Evolutionary conservation across 2,888 invertebrate species (phyloP).

Genomic region (Synergus itoensis): DNA sequence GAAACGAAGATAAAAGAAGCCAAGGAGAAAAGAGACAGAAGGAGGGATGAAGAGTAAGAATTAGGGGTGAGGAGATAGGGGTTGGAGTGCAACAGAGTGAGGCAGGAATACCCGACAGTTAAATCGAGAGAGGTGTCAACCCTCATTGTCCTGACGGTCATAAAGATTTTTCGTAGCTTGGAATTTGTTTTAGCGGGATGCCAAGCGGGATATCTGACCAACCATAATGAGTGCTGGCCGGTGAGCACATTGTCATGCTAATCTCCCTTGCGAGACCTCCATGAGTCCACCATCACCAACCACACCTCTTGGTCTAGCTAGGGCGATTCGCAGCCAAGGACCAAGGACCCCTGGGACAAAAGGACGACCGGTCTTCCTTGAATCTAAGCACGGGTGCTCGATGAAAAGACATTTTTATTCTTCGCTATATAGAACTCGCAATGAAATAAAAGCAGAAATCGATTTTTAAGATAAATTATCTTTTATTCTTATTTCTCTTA

Average conservation of each 20-base stretch:
- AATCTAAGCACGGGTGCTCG: constrained; percentile 58
- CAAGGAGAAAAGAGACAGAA: constrained; percentile 41
- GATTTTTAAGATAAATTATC: not conserved
- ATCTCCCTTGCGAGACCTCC: constrained; percentile 65
- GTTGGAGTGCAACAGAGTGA: constrained; percentile 46
- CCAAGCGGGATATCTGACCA: constrained; percentile 60
- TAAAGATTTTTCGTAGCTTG: constrained; percentile 62
- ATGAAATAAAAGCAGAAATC: constrained; percentile 33
- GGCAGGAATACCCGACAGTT: constrained; percentile 46
- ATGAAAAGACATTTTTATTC: constrained; percentile 62
- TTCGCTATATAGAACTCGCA: constrained; percentile 46
- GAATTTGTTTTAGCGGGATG: constrained; percentile 66
- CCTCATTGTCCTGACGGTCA: constrained; percentile 60
- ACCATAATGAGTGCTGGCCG: constrained; percentile 73
- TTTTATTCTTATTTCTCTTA: too few species aligned
- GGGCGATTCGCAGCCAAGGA: constrained; percentile 60
- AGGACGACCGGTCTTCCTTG: constrained; percentile 71
- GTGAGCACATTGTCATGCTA: constrained; percentile 75
- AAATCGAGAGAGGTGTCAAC: constrained; percentile 66
- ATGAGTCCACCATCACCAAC: constrained; percentile 42
- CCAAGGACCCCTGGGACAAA: constrained; percentile 68
- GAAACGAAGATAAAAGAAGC: constrained; percentile 43
- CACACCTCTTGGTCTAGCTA: constrained; percentile 48
- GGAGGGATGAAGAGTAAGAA: constrained; percentile 35
- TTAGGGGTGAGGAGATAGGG: constrained; percentile 46